phyloP scores from a whole-genome alignment of 2,113 vertebrate species.

The Peromyscus leucopus region DNA sequence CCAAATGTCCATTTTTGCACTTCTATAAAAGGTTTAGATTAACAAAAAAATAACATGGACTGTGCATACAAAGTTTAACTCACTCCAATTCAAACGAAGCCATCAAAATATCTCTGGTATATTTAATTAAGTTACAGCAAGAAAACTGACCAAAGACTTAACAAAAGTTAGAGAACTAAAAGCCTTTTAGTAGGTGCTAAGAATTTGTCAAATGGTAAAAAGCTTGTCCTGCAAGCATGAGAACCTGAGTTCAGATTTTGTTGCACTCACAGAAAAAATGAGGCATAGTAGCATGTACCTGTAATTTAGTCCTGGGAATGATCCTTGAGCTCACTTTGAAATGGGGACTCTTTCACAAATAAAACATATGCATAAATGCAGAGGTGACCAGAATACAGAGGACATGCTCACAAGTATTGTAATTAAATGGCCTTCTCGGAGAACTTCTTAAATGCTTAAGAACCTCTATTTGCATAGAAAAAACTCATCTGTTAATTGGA shows the following conservation, averaged over 20 bases:
- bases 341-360: conserved; percentile 17
- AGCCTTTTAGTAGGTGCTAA: not conserved
- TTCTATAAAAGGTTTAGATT: not conserved
- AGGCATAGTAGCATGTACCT: not conserved
- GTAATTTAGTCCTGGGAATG: not conserved
- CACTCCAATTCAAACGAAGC: conserved; percentile 65
- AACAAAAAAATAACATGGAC: not conserved
- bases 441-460: not conserved
- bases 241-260: not conserved
- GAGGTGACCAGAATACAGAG: conserved; percentile 47
- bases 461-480: conserved; percentile 67
- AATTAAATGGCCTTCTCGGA: conserved; percentile 56
- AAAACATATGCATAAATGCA: conserved; percentile 60
- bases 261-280: no score
- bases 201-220: not conserved
- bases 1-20: not conserved
- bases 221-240: not conserved
- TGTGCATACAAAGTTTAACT: not conserved
- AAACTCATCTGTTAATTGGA: conserved; percentile 53
- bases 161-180: conserved; percentile 56
- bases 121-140: conserved; percentile 39
- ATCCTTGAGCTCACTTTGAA: not conserved
- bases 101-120: conserved; percentile 1
- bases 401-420: not conserved
- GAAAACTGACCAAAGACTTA: conserved; percentile 42